phyloP scores from a whole-genome alignment of 1,140 invertebrate genomes.

The Asobara japonica region DNA sequence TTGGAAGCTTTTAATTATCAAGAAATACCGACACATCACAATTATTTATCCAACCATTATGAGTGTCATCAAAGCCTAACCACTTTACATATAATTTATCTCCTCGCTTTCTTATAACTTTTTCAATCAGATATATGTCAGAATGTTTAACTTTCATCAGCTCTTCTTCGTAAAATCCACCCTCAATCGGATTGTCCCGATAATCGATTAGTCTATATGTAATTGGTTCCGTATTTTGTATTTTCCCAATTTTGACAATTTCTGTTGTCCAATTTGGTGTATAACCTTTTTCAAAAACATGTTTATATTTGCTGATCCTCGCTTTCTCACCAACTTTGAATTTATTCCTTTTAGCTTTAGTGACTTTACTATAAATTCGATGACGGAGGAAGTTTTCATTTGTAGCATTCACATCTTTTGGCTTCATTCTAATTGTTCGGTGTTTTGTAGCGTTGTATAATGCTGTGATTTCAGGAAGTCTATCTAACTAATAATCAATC shows the following conservation, averaged over 20 bases:
- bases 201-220: no score
- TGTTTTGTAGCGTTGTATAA: constrained; percentile 22
- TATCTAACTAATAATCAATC: no score
- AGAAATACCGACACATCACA: no score
- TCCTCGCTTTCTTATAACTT: neutral
- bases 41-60: constrained; percentile 9
- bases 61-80: constrained; percentile 21
- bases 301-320: constrained; percentile 19
- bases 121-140: constrained; percentile 24
- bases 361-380: neutral
- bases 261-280: constrained; percentile 10
- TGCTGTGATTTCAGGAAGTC: neutral
- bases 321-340: constrained; percentile 22
- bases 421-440: constrained; percentile 12
- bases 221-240: no score
- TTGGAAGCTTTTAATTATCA: neutral
- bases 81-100: constrained; percentile 25
- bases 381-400: neutral
- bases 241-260: no score
- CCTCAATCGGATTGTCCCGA: no score
- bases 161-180: constrained; percentile 23
- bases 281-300: constrained; percentile 24
- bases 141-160: constrained; percentile 16
- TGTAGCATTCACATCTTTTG: neutral
- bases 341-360: neutral